Conservation (phyloP, 2,113 vertebrate species). For the Gambusia holbrooki region DNA sequence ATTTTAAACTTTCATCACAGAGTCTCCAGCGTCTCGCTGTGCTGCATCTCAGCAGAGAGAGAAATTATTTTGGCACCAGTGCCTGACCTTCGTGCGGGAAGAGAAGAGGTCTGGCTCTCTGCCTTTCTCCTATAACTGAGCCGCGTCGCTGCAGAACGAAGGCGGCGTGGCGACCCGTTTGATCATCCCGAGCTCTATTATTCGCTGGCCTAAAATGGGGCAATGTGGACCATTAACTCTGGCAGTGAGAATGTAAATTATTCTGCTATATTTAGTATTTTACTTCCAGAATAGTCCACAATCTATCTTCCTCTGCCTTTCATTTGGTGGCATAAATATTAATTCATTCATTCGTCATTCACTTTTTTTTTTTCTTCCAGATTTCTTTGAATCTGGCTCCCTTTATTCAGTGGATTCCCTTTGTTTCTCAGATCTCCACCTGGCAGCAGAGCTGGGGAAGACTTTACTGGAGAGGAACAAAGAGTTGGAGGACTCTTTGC, state of each 20-base stretch:
- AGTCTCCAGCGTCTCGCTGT: not conserved
- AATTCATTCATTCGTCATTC: not conserved
- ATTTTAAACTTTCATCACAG: not conserved
- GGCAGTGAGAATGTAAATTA: conserved; percentile 27
- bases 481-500: conserved; percentile 96
- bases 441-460: conserved; percentile 95
- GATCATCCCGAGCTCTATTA: conserved; percentile 36
- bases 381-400: not conserved
- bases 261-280: not conserved
- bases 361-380: not conserved
- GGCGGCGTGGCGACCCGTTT: conserved; percentile 2
- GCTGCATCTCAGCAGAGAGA: not conserved
- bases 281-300: too few species aligned
- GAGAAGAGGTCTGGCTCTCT: not conserved
- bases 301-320: too few species aligned
- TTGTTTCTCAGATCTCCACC: conserved; percentile 83
- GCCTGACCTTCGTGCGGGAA: conserved; percentile 34
- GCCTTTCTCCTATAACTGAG: conserved; percentile 28
- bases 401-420: accelerated
- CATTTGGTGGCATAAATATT: not conserved
- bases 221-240: conserved; percentile 21
- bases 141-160: not conserved
- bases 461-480: conserved; percentile 97
- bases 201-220: conserved; percentile 55
- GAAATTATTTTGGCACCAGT: not conserved